These are phyloP conservation scores for Pantherophis alleghaniensis DNA, from an alignment of 2,797 vertebrate species.

Conservation along the genomic window DNA sequence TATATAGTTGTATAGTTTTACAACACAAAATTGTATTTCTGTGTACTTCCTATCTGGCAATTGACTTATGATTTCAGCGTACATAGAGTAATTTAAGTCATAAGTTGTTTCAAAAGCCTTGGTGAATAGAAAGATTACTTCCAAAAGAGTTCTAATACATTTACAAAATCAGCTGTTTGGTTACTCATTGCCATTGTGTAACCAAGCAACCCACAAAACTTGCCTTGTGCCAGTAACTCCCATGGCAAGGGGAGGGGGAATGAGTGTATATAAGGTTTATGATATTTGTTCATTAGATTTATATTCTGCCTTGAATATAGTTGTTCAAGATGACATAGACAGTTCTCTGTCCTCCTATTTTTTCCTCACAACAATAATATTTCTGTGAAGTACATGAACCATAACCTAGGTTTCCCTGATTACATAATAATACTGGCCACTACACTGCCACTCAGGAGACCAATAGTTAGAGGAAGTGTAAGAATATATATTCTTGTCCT, in stretches of 20 bases:
- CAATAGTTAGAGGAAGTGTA: background rate
- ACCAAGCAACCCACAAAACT: background rate
- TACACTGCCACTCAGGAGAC: background rate
- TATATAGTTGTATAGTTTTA: background rate
- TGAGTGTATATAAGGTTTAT: background rate
- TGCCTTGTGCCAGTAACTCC: background rate
- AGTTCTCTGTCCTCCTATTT: background rate
- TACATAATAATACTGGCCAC: background rate
- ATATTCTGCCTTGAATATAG: background rate
- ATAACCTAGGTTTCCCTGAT: background rate
- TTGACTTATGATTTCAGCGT: background rate
- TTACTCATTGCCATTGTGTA: background rate
- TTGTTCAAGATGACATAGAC: background rate
- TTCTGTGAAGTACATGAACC: background rate
- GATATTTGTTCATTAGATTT: background rate
- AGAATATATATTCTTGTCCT: background rate
- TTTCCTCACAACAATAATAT: background rate
- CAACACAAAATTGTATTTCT: background rate
- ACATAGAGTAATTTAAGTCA: background rate
- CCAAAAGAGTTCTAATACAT: background rate
- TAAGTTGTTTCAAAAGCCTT: background rate
- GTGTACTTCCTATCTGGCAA: background rate
- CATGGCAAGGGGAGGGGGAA: background rate
- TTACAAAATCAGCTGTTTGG: background rate
- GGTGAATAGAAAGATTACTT: background rate